Percentiles rank a stretch among this genome's conserved stretches.
phyloP scores from a whole-genome alignment of 2,888 invertebrate genomes.

The Yponomeuta sedellus region DNA sequence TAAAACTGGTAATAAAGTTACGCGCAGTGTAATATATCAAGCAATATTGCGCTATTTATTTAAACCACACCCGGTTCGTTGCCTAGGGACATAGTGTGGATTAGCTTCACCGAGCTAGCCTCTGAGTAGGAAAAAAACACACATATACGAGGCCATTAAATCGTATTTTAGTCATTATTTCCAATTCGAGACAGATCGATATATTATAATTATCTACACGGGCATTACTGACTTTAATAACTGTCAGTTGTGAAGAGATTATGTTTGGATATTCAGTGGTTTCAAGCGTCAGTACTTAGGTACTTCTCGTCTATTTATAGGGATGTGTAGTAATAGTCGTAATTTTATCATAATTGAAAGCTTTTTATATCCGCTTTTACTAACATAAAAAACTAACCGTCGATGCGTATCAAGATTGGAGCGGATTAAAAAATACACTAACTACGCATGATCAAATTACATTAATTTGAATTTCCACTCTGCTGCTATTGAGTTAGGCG shows the following conservation, averaged over 20 bases:
- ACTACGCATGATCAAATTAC: not conserved
- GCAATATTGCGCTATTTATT: slow-evolving; percentile 49
- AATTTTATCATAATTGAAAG: too few species aligned
- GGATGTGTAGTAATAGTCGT: not conserved
- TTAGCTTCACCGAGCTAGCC: slow-evolving; percentile 18
- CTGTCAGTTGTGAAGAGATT: not conserved
- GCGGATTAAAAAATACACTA: not conserved
- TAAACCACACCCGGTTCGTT: slow-evolving; percentile 44
- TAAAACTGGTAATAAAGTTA: slow-evolving; percentile 59
- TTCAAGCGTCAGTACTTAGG: not conserved
- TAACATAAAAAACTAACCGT: not conserved
- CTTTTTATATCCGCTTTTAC: not conserved
- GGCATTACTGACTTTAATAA: not conserved
- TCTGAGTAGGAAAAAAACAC: not conserved
- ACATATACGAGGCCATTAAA: not conserved
- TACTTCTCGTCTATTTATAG: not conserved
- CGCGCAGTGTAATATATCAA: slow-evolving; percentile 38
- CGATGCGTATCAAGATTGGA: not conserved
- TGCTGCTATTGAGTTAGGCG: not conserved
- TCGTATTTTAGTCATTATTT: not conserved
- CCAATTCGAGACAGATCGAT: not conserved
- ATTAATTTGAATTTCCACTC: not conserved
- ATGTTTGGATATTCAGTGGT: not conserved
- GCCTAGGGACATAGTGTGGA: slow-evolving; percentile 26
- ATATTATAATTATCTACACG: not conserved